Base-by-base conservation (phyloP, 2,113 vertebrate genomes). In the Thalassoma bifasciatum region DNA sequence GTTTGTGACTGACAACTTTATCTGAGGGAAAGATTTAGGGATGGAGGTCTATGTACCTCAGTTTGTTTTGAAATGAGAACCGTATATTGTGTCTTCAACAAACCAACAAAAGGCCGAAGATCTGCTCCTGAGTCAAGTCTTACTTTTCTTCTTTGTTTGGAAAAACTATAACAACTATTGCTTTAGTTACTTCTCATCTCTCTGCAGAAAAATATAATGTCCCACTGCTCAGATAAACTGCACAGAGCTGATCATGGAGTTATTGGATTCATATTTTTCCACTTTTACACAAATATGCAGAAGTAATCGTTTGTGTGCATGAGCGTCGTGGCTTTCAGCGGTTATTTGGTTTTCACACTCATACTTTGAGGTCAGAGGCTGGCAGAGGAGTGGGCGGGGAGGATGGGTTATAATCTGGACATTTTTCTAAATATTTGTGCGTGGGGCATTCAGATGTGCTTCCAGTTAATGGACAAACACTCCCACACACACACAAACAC, bases 401-500 rank as follows among this genome's bases (percentile, higher is more conserved):
- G 50, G 49, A 50, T 0, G 34, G 40, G 42, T 47, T n/a, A 62
- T 52, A 67, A 75, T 75, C 77, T 72, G 66, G 74, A 60, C 44
- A 52, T 68, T 75, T 57, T 52, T 66, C 66, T 56, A 72, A 75
- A 67, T 72, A 69, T 82, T 62, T 79, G 53, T 81, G 74, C 11
- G 57, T 49, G n/a, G 66, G 4, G 72, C 24, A 61, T 61, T 75
- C 26, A 57, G 65, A 72, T 49, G 58, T n/a, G 14, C 26, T 58
- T 38, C 13, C 3, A 24, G 50, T 42, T 75, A 71, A 83, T 74
- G 59, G 57, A 58, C 44, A 64, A 24, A 60, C 66, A 72, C 66
- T 26, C 66, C 0, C 62, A 61, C 47, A 0, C 0, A 2, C 11
- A 2, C 5, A 10, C 40, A 23, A 44, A 30, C 58, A 24, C 16